Base-by-base conservation (phyloP, 2,113 vertebrate species). In the Elanoides forficatus region DNA sequence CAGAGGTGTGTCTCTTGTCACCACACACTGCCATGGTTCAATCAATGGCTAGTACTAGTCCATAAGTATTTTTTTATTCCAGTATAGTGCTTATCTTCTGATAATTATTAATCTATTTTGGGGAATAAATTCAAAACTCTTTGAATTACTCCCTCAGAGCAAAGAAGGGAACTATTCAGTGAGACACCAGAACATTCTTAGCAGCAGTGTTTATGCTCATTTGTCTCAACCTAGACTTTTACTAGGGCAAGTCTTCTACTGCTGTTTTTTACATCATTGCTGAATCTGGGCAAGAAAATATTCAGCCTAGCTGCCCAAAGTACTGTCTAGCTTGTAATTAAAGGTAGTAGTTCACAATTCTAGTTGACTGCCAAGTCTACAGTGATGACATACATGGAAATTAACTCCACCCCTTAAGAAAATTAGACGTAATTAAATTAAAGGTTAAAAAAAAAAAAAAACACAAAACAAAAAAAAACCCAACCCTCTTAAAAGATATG, bases 181-280 rank as follows among this genome's bases (percentile, higher is more conserved):
- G 15, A 65, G 18, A 67, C 42, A 80, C 32, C 29, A 62, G 50
- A 74, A 74, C 12, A 47, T 48, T 81, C 53, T 9, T 47, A 70
- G 22, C 29, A 90, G 29, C 11, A 73, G 8, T 23, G 25, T 59
- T 93, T 32, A 16, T 29, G 50, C 18, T 56, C 17, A 42, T 47
- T 68, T 63, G 12, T 55, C 40, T 86, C 22, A 82, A 29, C 23
- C 18, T 38, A 53, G 15, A 60, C 56, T 78, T 92, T 19, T 48
- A 68, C 38, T 52, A 55, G 5, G 11, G 8, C 0, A 0, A 81
- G 14, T 40, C 42, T 62, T 52, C 32, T 59, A 53, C 36, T 84
- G 47, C 17, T 42, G 78, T 42, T 60, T 89, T 89, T 84, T 59
- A 74, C 13, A 53, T 55, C 21, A 53, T 5, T 45, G 13, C 40